Base-by-base conservation (phyloP, 2,888 invertebrate genomes). In the Lissonota sp. region DNA sequence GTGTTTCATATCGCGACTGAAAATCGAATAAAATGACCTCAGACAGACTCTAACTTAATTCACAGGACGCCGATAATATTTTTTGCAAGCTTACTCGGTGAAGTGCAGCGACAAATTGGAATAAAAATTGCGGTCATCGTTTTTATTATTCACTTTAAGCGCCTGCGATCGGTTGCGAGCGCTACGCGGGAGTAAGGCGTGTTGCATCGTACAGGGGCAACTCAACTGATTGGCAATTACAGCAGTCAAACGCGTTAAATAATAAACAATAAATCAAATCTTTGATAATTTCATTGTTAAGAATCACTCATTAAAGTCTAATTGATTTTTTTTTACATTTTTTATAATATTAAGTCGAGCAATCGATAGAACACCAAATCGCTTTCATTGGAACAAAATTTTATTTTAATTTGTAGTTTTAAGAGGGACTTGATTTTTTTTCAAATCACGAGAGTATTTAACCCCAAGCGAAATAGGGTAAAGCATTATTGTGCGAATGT, bases 391-490 rank as follows among this genome's bases (percentile, higher is more conserved):
- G 3, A 26, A 26, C 26, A 3, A 26, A 26, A 26, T n/a, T n/a
- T n/a, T n/a, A n/a, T n/a, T n/a, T n/a, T 26, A 26, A 26, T 26
- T 26, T 26, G 1, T 26, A 26, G 26, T 26, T 26, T 26, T 3
- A 26, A 26, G 26, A 26, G 26, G 3, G 26, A 26, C 26, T 1
- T 26, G 26, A 26, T 26, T 26, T 26, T 46, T 58, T 42, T 12
- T 39, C 40, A 40, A 42, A 53, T 70, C 39, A n/a, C 40, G 12
- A 37, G 42, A 51, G 8, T 51, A 39, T 63, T 78, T 74, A 66
- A 70, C 39, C 69, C 70, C 57, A 39, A 67, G 49, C 46, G 39
- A 81, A 78, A 60, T 78, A 78, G 74, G 60, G n/a, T 71, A 74
- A 75, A 60, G 70, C 55, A 81, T 81, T 71, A 14, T 26, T 26